Base-by-base conservation (phyloP, 2,888 invertebrate species). In the Subacronicta megacephala region DNA sequence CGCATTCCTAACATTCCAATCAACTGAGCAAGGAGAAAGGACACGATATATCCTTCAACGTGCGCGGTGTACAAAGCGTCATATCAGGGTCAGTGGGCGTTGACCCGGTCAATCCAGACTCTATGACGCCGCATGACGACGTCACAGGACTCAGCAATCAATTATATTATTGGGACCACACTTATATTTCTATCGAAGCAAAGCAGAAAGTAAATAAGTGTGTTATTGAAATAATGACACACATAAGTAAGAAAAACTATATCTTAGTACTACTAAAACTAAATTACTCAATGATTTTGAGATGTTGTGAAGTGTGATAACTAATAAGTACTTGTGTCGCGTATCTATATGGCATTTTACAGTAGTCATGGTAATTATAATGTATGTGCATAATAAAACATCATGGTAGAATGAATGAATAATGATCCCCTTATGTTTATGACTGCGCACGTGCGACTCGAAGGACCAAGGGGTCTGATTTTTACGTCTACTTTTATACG, bases 21-120 rank as follows among this genome's bases (percentile, higher is more conserved):
- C 16, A 36, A 2, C 9, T 26, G 15, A 41, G 4, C 38, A 37
- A 26, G 26, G 16, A 41, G 33, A 41, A 40, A 23, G 46, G 43
- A 61, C 43, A 42, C 38, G 26, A 36, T 15, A 41, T 47, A 61
- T 55, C 46, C 20, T 44, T 15, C 31, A 43, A 31, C 44, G 44
- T 44, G 23, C 18, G 43, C 13, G 16, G 36, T 47, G 29, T 23
- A 38, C 37, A 18, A 35, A 66, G 38, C 49, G 29, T 44, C 52
- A 47, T 20, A 65, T 63, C 81, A 82, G 82, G 84, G 88, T 87
- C 83, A 87, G 58, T 87, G 84, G 82, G 78, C 84, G 82, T 68
- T 81, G 90, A 80, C 88, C 89, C 84, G 84, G 75, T 88, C 86
- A 81, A 38, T 60, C 82, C 84, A 90, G 89, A 89, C 89, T 63